Conservation (phyloP, 2,113 vertebrate genomes). For the Plecturocebus donacophilus region DNA sequence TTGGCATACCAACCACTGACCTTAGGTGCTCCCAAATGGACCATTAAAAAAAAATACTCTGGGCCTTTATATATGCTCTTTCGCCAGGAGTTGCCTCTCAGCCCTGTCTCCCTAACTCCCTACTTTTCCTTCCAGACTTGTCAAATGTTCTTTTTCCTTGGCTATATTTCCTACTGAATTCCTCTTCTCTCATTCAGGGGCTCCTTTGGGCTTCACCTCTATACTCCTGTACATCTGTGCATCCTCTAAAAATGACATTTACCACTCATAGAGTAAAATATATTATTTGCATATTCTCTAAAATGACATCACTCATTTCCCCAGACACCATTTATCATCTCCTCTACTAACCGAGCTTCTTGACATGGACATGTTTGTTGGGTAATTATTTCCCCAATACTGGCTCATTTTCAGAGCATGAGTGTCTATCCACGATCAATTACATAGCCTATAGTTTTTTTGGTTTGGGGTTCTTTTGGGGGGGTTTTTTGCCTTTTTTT, state of each 20-base stretch:
- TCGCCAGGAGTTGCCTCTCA: neutral
- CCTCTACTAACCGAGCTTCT: neutral
- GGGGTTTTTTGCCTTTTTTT: no score
- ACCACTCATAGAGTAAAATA: neutral
- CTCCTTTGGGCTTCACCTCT: neutral
- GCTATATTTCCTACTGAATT: neutral
- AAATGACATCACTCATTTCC: neutral
- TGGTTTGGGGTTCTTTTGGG: no score
- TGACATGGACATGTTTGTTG: neutral
- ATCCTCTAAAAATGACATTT: conserved; percentile 29
- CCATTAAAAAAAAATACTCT: neutral
- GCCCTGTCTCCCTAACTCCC: neutral
- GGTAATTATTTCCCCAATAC: neutral
- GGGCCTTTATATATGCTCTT: neutral
- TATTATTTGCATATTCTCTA: neutral
- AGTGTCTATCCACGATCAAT: neutral
- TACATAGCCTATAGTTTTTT: no score
- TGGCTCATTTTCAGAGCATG: neutral
- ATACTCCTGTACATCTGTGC: neutral
- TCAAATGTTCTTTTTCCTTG: neutral
- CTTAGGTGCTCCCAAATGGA: neutral
- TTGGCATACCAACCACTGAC: neutral
- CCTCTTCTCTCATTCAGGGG: neutral
- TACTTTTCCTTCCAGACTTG: neutral
- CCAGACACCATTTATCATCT: neutral